Base-by-base conservation (phyloP, 2,888 invertebrate species). In the Elgonia sp. region DNA sequence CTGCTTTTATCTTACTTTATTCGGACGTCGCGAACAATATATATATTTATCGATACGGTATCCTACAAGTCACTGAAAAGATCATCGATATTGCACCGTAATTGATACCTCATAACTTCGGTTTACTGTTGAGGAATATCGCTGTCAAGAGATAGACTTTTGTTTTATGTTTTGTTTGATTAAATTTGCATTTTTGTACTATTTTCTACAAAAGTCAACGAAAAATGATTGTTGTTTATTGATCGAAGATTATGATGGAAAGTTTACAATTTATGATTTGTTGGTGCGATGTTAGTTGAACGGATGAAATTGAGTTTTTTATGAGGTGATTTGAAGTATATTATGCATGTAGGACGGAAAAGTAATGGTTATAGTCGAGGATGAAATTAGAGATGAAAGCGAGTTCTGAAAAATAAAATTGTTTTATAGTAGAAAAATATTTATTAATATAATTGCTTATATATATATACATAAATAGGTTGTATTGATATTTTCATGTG, bases 71-170 rank as follows among this genome's bases (percentile, higher is more conserved):
- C 69, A 40, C 57, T 75, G 81, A 86, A 77, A 67, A 60, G 75
- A 70, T 77, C 76, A 77, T 86, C 80, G 86, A 81, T 86, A 75
- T 80, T 69, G 60, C 75, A 65, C 67, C 20, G 82, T 82, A 70
- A 86, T 86, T 82, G 86, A 86, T 82, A 82, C 82, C 72, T 82
- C 46, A 76, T 72, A 62, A 69, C 79, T 79, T 42, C 9, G 55
- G 40, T 37, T 77, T 67, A 67, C 69, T 39, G 62, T 29, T 37
- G 10, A 29, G n/a, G 62, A 39, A 57, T 8, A 20, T 46, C 21
- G 21, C 67, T 9, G 67, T 42, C 42, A 40, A 42, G 42, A 16
- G 18, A 37, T 42, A 55, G 12, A 18, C 72, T 57, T 73, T 60
- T 42, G 60, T 73, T 73, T 73, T 20, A 72, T 40, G 72, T 12